Evolutionary conservation across 2,113 vertebrate genomes (phyloP).

Genomic region (Dolichallabes microphthalmus): DNA sequence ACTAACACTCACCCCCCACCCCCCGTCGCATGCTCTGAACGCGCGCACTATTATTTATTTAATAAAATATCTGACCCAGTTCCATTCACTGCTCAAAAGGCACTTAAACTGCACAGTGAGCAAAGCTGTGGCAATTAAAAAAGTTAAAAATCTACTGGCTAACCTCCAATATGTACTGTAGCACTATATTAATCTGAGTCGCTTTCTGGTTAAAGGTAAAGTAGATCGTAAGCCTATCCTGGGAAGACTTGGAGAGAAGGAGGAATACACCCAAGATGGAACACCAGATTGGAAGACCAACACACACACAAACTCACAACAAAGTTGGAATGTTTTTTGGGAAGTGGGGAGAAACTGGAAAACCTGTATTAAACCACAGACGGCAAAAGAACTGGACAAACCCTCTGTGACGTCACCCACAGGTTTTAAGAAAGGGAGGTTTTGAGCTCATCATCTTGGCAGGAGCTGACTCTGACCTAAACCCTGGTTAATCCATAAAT

Average conservation of each 20-base stretch:
- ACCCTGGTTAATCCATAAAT: too few species aligned
- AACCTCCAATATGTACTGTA: not conserved
- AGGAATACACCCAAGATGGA: not conserved
- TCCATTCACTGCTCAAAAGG: not conserved
- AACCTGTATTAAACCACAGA: not conserved
- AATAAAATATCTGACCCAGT: conserved; percentile 8
- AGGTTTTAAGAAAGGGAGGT: too few species aligned
- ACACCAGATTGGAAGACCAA: not conserved
- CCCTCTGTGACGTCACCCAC: too few species aligned
- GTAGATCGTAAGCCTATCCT: not conserved
- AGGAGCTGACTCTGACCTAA: too few species aligned
- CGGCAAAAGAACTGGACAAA: not conserved
- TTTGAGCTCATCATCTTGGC: too few species aligned
- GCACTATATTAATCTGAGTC: not conserved
- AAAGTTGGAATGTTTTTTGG: not conserved
- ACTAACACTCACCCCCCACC: too few species aligned
- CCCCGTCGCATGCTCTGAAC: too few species aligned
- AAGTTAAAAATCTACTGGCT: not conserved
- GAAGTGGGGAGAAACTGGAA: not conserved
- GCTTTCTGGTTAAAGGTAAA: not conserved
- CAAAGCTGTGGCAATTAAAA: not conserved
- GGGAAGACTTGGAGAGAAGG: not conserved
- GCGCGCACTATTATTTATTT: too few species aligned
- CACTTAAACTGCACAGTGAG: not conserved
- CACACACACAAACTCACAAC: not conserved